Evolutionary conservation across 2,888 invertebrate genomes (phyloP).

Genomic region (Neelides folsomi): DNA sequence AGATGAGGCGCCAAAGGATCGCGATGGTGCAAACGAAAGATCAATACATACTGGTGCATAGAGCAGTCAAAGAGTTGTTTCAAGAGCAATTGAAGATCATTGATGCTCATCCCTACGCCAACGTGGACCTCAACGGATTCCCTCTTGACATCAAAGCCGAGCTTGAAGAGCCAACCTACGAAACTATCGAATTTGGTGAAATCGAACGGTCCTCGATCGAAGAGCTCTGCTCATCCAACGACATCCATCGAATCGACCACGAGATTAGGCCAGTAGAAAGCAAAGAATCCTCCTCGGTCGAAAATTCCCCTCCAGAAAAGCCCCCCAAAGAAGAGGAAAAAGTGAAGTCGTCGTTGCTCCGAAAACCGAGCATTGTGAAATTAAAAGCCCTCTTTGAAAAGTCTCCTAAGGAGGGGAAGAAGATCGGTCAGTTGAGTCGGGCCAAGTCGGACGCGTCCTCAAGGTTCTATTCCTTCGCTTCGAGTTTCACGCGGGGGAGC

Average conservation of each 20-base stretch:
- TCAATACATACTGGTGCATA: slow-evolving; percentile 45
- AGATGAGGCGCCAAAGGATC: slow-evolving; percentile 45
- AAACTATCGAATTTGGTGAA: slow-evolving; percentile 31
- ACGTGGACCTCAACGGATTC: slow-evolving; percentile 39
- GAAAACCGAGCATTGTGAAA: slow-evolving; percentile 36
- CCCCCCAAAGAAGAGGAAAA: neutral
- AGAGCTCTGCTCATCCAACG: neutral
- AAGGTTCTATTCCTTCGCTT: slow-evolving; percentile 23
- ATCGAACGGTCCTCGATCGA: neutral
- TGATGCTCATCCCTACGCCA: slow-evolving; percentile 45
- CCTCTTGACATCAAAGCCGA: slow-evolving; percentile 34
- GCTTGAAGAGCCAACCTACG: slow-evolving; percentile 35
- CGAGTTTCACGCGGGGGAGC: slow-evolving; percentile 1
- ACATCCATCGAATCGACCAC: neutral
- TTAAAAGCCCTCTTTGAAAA: slow-evolving; percentile 38
- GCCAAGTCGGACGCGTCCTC: slow-evolving; percentile 33
- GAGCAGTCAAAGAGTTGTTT: slow-evolving; percentile 44
- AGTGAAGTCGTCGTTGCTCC: slow-evolving; percentile 18
- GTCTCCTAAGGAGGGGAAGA: slow-evolving; percentile 20
- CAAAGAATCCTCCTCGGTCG: neutral
- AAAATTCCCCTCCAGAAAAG: neutral
- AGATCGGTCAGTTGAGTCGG: slow-evolving; percentile 25
- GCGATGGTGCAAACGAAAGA: slow-evolving; percentile 45
- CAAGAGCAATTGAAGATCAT: slow-evolving; percentile 43
- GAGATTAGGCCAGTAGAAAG: neutral